A percentile compares a stretch with the other conserved stretches of the same genome.
Evolutionary conservation across 2,888 invertebrate species (phyloP).

Genomic region (Ormyrus rosae): DNA sequence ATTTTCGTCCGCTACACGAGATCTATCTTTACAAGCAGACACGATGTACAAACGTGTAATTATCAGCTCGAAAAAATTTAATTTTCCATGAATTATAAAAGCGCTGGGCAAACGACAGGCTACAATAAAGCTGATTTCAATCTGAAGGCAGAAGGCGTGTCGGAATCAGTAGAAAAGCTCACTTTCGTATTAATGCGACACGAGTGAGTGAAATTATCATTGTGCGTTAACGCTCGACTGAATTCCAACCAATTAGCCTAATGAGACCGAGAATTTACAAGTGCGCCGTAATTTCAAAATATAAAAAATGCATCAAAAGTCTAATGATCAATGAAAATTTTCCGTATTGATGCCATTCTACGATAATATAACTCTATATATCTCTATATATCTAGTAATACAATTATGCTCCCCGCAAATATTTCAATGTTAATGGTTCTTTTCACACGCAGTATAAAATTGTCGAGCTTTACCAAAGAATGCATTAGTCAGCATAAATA

Average conservation of each 20-base stretch:
- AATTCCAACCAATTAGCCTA: conserved; percentile 32
- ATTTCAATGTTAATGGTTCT: too few relatives aligned
- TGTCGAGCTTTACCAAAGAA: too few relatives aligned
- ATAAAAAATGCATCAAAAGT: conserved; percentile 19
- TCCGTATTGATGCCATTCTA: too few relatives aligned
- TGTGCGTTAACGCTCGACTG: conserved; percentile 3
- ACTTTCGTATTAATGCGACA: conserved; percentile 9
- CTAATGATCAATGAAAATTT: not conserved
- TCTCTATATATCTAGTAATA: too few relatives aligned
- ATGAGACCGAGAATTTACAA: conserved; percentile 18
- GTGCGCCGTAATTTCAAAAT: not conserved
- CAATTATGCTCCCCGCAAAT: too few relatives aligned
- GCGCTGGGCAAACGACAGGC: too few relatives aligned
- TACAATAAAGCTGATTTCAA: conserved; percentile 3
- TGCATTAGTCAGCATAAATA: too few relatives aligned
- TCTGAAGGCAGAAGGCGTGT: conserved; percentile 20
- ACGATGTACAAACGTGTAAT: not conserved
- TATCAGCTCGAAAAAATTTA: conserved; percentile 8
- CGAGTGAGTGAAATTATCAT: conserved; percentile 9
- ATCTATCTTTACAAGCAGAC: too few relatives aligned
- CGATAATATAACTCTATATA: too few relatives aligned
- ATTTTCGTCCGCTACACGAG: too few relatives aligned
- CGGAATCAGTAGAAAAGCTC: conserved; percentile 19
- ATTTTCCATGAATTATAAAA: not conserved
- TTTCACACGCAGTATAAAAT: too few relatives aligned